Conservation (phyloP, 1,140 invertebrate species). For the Latrodectus geometricus region DNA sequence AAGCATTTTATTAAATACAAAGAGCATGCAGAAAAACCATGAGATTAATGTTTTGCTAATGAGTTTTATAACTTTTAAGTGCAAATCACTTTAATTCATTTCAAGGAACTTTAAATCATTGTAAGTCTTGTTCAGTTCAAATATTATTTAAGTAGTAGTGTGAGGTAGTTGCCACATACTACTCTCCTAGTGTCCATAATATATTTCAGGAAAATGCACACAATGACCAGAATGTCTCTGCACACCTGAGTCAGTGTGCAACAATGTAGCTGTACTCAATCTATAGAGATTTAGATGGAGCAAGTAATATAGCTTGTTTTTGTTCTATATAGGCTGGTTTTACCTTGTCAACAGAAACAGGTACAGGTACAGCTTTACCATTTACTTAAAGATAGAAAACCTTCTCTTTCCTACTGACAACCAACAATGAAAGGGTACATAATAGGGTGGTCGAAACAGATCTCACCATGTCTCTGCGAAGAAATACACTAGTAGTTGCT, state of each 20-base stretch:
- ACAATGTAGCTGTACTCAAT: not conserved
- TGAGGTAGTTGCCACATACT: constrained; percentile 3
- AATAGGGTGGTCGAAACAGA: not conserved
- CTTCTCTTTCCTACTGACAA: not conserved
- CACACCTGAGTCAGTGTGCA: not conserved
- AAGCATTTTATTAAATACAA: too few relatives aligned
- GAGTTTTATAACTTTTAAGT: too few relatives aligned
- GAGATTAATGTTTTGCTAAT: too few relatives aligned
- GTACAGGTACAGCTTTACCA: constrained; percentile 9
- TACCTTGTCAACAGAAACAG: constrained; percentile 21
- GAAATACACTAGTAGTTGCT: constrained; percentile 4
- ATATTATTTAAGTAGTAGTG: too few relatives aligned
- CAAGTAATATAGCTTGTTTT: not conserved
- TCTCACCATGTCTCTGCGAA: not conserved
- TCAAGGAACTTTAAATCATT: too few relatives aligned
- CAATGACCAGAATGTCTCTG: not conserved
- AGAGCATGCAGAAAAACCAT: too few relatives aligned
- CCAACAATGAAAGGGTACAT: constrained; percentile 13
- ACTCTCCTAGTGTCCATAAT: not conserved
- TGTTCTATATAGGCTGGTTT: not conserved
- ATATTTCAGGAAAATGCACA: constrained; percentile 1
- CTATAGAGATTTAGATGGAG: not conserved
- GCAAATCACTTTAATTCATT: too few relatives aligned
- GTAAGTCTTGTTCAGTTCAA: too few relatives aligned
- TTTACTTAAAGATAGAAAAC: not conserved